Percentiles rank a stretch among this genome's conserved stretches.
These are phyloP conservation scores for Cynocephalus volans DNA, from an alignment of 2,113 vertebrate genomes.

Conservation along the genomic window DNA sequence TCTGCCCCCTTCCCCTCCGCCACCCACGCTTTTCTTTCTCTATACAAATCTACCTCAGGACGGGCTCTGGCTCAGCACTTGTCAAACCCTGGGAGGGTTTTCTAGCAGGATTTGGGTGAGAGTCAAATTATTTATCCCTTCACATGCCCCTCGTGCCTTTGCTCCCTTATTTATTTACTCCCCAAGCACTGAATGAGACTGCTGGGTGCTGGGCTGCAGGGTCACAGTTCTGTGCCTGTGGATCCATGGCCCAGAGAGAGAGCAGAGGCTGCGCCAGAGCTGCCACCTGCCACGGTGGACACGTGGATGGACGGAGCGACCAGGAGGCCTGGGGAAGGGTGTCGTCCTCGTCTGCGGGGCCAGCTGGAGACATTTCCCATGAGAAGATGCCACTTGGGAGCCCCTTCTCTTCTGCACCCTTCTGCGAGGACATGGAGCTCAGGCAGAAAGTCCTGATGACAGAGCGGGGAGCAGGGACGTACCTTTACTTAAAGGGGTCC, in stretches of 20 bases:
- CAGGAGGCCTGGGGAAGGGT: rapidly evolving
- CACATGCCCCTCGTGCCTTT: neutral
- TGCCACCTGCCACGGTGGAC: neutral
- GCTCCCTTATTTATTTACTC: too few relatives aligned
- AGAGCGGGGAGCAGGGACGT: neutral
- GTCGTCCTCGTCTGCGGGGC: rapidly evolving
- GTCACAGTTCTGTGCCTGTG: rapidly evolving
- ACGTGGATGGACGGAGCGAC: rapidly evolving
- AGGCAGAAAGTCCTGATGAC: neutral
- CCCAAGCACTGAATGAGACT: neutral
- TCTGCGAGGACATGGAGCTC: rapidly evolving
- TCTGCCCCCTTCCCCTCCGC: rapidly evolving
- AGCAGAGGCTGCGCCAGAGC: rapidly evolving
- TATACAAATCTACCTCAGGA: neutral
- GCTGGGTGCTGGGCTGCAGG: rapidly evolving
- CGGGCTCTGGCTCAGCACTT: neutral
- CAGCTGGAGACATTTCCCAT: rapidly evolving
- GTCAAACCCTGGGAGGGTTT: neutral
- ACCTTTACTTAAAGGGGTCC: rapidly evolving
- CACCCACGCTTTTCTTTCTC: rapidly evolving
- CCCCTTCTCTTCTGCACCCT: rapidly evolving
- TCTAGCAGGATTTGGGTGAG: neutral
- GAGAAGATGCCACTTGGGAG: neutral
- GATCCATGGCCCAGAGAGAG: rapidly evolving
- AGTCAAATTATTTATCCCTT: neutral